Percentiles rank a stretch among this genome's conserved stretches.
These are phyloP conservation scores for Dryococelus australis DNA, from an alignment of 2,888 invertebrate genomes.

Conservation along the genomic window DNA sequence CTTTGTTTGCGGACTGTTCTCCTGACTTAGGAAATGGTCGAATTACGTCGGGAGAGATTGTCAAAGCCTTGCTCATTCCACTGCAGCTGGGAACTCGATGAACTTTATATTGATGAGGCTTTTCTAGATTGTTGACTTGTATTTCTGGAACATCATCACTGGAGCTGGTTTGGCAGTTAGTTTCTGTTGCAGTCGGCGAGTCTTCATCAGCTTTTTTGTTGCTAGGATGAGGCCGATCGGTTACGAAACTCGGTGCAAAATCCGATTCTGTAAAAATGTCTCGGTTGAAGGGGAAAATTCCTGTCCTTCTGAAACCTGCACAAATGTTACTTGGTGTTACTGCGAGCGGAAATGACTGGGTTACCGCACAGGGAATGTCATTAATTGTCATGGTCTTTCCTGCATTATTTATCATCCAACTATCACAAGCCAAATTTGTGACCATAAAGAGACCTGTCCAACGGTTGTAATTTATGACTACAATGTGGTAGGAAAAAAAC, in stretches of 20 bases:
- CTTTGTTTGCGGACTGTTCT: not conserved
- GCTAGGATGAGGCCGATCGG: slow-evolving; percentile 36
- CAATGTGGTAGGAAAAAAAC: slow-evolving; percentile 54
- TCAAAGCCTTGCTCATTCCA: not conserved
- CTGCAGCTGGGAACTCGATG: not conserved
- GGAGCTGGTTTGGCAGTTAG: not conserved
- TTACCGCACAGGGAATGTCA: slow-evolving; percentile 34
- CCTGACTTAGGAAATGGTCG: slow-evolving; percentile 12
- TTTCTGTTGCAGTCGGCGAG: not conserved
- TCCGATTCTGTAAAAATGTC: no score
- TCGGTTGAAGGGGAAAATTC: slow-evolving; percentile 38
- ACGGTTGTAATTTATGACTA: no score
- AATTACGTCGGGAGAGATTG: not conserved
- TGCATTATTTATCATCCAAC: no score
- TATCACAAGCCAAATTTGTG: no score
- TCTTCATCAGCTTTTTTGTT: not conserved
- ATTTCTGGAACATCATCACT: slow-evolving; percentile 5
- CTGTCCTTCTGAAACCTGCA: slow-evolving; percentile 35
- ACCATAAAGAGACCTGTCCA: no score
- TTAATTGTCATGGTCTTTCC: slow-evolving; percentile 44
- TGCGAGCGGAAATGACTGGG: slow-evolving; percentile 34
- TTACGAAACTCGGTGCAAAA: slow-evolving; percentile 35
- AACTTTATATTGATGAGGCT: not conserved
- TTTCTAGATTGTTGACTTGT: not conserved
- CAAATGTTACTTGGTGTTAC: slow-evolving; percentile 38